Percentiles rank a stretch among this genome's conserved stretches.
Conservation (phyloP, 1,140 invertebrate genomes). For the Meloidogyne hapla region DNA sequence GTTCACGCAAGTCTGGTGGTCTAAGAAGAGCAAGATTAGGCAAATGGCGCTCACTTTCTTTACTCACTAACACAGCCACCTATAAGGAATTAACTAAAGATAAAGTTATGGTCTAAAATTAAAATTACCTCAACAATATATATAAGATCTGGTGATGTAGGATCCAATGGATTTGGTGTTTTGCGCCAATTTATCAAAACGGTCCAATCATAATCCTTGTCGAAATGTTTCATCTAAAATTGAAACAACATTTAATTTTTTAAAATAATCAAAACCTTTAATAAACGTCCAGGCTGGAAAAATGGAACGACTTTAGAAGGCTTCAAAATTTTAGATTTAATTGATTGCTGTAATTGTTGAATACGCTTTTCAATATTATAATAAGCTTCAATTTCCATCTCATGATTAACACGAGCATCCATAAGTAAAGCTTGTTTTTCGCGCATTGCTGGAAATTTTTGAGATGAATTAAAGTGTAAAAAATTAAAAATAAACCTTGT, state of each 20-base stretch:
- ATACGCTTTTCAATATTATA: conserved; percentile 81
- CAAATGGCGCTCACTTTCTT: conserved; percentile 27
- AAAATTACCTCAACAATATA: conserved; percentile 34
- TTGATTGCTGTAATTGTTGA: conserved; percentile 74
- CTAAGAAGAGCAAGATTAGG: conserved; percentile 35
- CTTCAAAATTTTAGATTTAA: conserved; percentile 74
- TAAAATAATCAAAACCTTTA: conserved; percentile 72
- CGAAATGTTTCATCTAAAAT: conserved; percentile 77
- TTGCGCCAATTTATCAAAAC: conserved; percentile 86
- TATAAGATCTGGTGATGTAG: conserved; percentile 74
- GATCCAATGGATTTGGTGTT: conserved; percentile 66
- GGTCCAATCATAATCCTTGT: conserved; percentile 90
- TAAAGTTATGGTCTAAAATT: neutral
- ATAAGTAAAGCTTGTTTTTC: conserved; percentile 73
- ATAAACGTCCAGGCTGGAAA: conserved; percentile 84
- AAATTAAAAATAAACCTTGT: conserved; percentile 70
- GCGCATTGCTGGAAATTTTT: conserved; percentile 28
- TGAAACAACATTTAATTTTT: neutral
- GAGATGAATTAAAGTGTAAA: neutral
- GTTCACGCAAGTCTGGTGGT: conserved; percentile 31
- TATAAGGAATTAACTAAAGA: neutral
- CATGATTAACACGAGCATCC: conserved; percentile 67
- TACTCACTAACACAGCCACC: conserved; percentile 26
- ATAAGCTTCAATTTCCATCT: conserved; percentile 79
- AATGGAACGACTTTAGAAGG: conserved; percentile 88